A percentile compares a stretch with the other conserved stretches of the same genome.
phyloP scores from a whole-genome alignment of 2,113 vertebrate species.

The Sphaerodactylus townsendi region DNA sequence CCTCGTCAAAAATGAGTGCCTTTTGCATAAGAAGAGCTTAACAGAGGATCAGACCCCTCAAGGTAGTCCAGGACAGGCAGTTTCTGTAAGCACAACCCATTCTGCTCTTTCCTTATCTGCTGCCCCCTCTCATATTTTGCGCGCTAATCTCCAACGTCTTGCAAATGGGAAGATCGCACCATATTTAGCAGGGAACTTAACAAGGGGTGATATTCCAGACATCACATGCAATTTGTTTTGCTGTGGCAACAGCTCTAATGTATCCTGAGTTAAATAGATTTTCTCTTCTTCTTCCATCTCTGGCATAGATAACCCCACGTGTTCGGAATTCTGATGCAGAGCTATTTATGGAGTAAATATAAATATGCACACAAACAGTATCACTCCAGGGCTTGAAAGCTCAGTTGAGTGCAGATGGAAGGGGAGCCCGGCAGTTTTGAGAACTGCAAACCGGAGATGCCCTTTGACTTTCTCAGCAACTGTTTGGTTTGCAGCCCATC shows the following conservation, averaged over 20 bases:
- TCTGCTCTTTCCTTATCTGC: slow-evolving; percentile 52
- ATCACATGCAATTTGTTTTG: slow-evolving; percentile 24
- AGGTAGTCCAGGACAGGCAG: neutral
- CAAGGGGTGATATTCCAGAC: slow-evolving; percentile 24
- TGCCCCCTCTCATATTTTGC: slow-evolving; percentile 45
- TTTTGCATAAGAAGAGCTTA: too few relatives aligned
- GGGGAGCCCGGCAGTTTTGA: neutral
- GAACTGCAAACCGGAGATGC: rapidly evolving
- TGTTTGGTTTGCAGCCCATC: rapidly evolving
- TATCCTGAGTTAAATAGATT: neutral
- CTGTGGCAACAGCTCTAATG: neutral
- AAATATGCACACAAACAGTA: slow-evolving; percentile 1
- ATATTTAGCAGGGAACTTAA: slow-evolving; percentile 29
- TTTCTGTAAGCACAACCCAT: neutral
- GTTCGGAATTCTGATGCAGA: slow-evolving; percentile 4
- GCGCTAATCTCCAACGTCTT: slow-evolving; percentile 60
- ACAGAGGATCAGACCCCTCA: neutral
- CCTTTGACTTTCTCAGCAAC: rapidly evolving
- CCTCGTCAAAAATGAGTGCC: neutral
- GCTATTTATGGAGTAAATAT: slow-evolving; percentile 26
- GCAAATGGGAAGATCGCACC: slow-evolving; percentile 54
- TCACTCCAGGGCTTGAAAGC: neutral
- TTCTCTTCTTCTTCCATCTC: neutral
- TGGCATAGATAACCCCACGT: neutral
- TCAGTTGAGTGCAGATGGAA: neutral